Evolutionary conservation across 2,888 invertebrate species (phyloP).

Genomic region (Ephialtes manifestator): DNA sequence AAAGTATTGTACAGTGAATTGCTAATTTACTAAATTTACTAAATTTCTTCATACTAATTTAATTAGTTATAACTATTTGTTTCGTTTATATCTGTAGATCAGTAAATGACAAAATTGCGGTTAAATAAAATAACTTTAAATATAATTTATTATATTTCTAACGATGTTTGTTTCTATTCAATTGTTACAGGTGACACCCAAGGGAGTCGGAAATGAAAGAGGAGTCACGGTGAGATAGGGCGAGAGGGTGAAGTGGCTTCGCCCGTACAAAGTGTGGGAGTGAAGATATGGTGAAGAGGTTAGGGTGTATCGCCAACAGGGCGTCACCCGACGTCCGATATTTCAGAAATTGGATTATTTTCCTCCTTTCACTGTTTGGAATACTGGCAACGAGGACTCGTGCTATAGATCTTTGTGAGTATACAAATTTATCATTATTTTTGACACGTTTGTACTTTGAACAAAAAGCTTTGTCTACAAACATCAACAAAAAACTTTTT

Average conservation of each 20-base stretch:
- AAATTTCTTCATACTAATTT: too few relatives aligned
- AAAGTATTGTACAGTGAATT: too few relatives aligned
- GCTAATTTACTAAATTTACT: too few relatives aligned
- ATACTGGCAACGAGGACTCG: constrained; percentile 72
- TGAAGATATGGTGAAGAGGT: constrained; percentile 80
- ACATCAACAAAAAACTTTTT: too few relatives aligned
- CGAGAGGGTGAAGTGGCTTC: constrained; percentile 81
- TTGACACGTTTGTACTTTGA: not conserved
- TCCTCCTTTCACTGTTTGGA: constrained; percentile 72
- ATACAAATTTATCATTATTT: constrained; percentile 50
- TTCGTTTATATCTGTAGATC: too few relatives aligned
- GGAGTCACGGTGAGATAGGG: constrained; percentile 82
- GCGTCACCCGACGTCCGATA: constrained; percentile 79
- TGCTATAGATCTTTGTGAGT: constrained; percentile 84
- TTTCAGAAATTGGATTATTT: constrained; percentile 75
- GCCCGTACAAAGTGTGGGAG: constrained; percentile 74
- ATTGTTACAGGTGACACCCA: constrained; percentile 66
- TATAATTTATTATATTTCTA: not conserved
- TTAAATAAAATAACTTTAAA: not conserved
- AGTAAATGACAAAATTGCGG: too few relatives aligned
- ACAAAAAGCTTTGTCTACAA: too few relatives aligned
- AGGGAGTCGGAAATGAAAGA: constrained; percentile 78
- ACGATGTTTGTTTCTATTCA: not conserved
- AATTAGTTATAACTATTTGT: too few relatives aligned
- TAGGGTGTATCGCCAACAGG: constrained; percentile 79